Evolutionary conservation across 2,113 vertebrate species (phyloP).

Genomic region (Chinchilla lanigera): DNA sequence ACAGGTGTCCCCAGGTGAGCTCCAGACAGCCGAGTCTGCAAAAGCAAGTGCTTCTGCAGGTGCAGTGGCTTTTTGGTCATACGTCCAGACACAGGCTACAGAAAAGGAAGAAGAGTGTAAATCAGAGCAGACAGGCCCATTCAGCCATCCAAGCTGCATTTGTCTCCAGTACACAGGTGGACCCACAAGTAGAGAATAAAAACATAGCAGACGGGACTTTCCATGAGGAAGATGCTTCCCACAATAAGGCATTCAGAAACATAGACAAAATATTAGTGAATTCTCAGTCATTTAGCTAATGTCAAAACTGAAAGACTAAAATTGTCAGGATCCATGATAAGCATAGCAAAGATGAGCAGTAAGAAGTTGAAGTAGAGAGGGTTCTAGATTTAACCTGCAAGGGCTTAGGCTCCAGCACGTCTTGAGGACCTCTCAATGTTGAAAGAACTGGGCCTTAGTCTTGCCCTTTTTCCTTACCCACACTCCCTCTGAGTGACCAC

Average conservation of each 20-base stretch:
- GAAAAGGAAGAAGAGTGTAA: not conserved
- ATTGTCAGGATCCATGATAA: not conserved
- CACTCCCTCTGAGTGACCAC: not conserved
- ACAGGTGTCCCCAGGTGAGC: constrained; percentile 56
- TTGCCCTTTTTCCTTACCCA: not conserved
- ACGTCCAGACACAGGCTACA: not conserved
- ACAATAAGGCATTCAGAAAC: not conserved
- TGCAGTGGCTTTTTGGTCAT: not conserved
- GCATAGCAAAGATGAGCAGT: not conserved
- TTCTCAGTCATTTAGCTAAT: not conserved
- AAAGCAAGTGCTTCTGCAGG: constrained; percentile 2
- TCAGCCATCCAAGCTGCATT: not conserved
- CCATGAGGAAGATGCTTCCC: not conserved
- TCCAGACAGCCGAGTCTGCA: constrained; percentile 34
- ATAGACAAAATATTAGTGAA: not conserved
- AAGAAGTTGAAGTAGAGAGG: rapidly evolving
- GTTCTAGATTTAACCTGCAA: not conserved
- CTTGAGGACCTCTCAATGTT: not conserved
- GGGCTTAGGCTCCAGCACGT: rapidly evolving
- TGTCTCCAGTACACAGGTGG: constrained; percentile 21
- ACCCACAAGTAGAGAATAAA: not conserved
- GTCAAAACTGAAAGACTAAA: not conserved
- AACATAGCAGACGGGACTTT: not conserved
- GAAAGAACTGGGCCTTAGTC: not conserved
- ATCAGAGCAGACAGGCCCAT: constrained; percentile 1